A percentile compares a stretch with the other conserved stretches of the same genome.
These are phyloP conservation scores for Macaca mulatta DNA, from an alignment of 2,113 vertebrate species.

Conservation along the genomic window DNA sequence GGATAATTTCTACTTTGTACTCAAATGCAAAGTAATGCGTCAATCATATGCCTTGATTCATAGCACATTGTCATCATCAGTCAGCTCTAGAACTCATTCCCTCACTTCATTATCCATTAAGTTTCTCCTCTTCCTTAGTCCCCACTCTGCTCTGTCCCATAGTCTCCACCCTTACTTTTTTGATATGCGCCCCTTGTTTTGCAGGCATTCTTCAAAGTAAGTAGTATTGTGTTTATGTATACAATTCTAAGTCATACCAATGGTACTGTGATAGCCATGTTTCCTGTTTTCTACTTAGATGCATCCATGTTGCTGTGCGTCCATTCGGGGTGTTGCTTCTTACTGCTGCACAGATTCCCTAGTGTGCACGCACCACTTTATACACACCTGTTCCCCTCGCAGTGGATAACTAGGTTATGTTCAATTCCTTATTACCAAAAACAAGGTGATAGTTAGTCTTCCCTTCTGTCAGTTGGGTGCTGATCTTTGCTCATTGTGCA, in stretches of 20 bases:
- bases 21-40: not conserved
- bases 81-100: not conserved
- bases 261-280: not conserved
- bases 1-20: not conserved
- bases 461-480: not conserved
- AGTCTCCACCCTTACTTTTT: not conserved
- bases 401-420: not conserved
- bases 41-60: not conserved
- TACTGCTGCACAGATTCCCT: not conserved
- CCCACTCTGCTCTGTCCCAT: not conserved
- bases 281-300: not conserved
- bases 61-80: not conserved
- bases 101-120: not conserved
- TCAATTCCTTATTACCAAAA: not conserved
- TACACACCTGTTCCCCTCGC: no score
- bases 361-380: not conserved
- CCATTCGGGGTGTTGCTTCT: not conserved
- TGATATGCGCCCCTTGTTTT: not conserved
- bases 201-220: not conserved
- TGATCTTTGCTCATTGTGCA: not conserved
- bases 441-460: not conserved
- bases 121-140: not conserved
- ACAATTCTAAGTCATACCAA: not conserved
- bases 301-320: not conserved
- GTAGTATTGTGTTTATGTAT: not conserved